These are phyloP conservation scores for Gobiocypris rarus DNA, from an alignment of 2,113 vertebrate species.

Conservation along the genomic window DNA sequence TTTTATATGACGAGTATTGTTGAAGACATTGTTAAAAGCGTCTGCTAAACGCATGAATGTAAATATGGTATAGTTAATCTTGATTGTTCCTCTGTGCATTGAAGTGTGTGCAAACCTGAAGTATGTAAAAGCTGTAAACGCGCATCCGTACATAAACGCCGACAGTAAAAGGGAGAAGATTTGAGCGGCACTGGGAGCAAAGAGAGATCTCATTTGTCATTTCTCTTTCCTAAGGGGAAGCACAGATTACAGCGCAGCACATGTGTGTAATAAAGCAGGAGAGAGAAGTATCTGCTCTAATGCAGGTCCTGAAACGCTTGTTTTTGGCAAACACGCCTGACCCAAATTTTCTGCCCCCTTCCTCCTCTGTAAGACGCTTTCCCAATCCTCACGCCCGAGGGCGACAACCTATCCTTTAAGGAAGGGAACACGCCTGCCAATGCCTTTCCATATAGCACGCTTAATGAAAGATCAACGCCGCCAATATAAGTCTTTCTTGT, in stretches of 20 bases:
- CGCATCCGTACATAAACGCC: too few relatives aligned
- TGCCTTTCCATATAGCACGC: slow-evolving; percentile 76
- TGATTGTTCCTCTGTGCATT: not conserved
- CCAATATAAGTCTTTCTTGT: slow-evolving; percentile 80
- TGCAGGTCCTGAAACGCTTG: slow-evolving; percentile 77
- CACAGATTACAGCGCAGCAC: not conserved
- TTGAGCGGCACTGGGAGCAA: too few relatives aligned
- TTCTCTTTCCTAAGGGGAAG: not conserved
- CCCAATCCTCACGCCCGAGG: slow-evolving; percentile 67
- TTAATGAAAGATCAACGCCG: slow-evolving; percentile 83
- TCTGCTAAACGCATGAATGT: too few relatives aligned
- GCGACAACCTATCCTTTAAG: slow-evolving; percentile 74
- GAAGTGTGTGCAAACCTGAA: too few relatives aligned
- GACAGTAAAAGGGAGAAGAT: too few relatives aligned
- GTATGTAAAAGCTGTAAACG: too few relatives aligned
- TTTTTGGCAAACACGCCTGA: slow-evolving; percentile 76
- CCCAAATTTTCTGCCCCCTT: slow-evolving; percentile 77
- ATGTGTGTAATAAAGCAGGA: not conserved
- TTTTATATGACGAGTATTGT: too few relatives aligned
- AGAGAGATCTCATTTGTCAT: not conserved
- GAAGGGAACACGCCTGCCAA: slow-evolving; percentile 72
- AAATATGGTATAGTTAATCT: too few relatives aligned
- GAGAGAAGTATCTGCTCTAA: slow-evolving; percentile 62
- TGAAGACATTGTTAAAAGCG: too few relatives aligned
- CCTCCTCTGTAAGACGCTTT: slow-evolving; percentile 73